phyloP scores from a whole-genome alignment of 2,888 invertebrate genomes.

The Andricus curvator region DNA sequence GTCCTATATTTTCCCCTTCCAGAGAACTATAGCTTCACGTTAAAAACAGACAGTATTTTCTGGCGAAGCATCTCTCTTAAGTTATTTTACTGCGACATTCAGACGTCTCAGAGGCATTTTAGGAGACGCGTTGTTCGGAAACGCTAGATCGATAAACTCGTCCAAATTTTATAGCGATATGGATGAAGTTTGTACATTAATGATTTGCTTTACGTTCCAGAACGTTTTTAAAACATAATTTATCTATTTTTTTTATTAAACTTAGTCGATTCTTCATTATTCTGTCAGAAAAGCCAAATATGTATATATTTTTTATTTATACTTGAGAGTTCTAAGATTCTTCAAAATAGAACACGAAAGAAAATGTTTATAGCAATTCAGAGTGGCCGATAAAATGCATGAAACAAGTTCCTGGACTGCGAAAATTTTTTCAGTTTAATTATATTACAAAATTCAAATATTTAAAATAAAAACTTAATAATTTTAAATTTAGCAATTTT shows the following conservation, averaged over 20 bases:
- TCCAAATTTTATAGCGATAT: neutral
- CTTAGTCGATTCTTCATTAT: neutral
- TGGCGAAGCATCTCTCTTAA: conserved; percentile 57
- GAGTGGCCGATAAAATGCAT: too few relatives aligned
- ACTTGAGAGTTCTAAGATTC: too few relatives aligned
- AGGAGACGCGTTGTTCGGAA: neutral
- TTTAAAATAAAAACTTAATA: too few relatives aligned
- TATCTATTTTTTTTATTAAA: neutral
- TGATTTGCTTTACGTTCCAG: neutral
- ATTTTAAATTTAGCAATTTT: too few relatives aligned
- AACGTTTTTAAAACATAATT: neutral
- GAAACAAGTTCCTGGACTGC: too few relatives aligned
- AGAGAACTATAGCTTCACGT: conserved; percentile 44
- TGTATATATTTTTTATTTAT: too few relatives aligned
- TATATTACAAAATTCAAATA: too few relatives aligned
- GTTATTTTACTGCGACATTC: conserved; percentile 52
- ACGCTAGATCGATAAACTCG: neutral
- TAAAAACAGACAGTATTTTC: conserved; percentile 55
- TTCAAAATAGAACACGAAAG: too few relatives aligned
- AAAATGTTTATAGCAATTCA: too few relatives aligned
- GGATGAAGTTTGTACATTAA: neutral
- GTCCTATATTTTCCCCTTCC: neutral
- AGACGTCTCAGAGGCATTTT: conserved; percentile 44
- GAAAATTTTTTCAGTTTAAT: too few relatives aligned
- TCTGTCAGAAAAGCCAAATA: neutral